A percentile compares a stretch with the other conserved stretches of the same genome.
phyloP scores from a whole-genome alignment of 2,797 vertebrate genomes.

The Pagetopsis macropterus region DNA sequence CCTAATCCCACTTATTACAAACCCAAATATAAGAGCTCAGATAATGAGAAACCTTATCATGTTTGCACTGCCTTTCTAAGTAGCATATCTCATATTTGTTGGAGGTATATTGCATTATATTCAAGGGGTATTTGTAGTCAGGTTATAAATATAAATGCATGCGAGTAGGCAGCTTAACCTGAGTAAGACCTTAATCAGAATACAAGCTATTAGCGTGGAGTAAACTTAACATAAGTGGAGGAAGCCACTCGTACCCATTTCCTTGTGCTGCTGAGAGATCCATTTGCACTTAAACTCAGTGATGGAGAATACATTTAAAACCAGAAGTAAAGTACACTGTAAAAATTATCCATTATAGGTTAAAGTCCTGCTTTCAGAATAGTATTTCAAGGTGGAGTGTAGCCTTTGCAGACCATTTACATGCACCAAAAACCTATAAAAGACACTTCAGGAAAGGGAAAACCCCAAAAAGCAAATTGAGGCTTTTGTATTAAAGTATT shows the following conservation, averaged over 20 bases:
- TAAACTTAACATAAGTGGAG: slow-evolving; percentile 5
- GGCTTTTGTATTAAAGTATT: too few species aligned
- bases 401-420: too few species aligned
- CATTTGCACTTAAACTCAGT: neutral
- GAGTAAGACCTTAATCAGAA: slow-evolving; percentile 29
- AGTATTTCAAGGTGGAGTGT: too few species aligned
- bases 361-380: too few species aligned
- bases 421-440: too few species aligned
- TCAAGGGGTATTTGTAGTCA: slow-evolving; percentile 22
- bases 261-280: slow-evolving; percentile 7
- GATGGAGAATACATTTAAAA: too few species aligned
- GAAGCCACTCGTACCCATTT: neutral
- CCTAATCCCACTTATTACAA: slow-evolving; percentile 10
- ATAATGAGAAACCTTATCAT: neutral
- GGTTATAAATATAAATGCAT: slow-evolving; percentile 15
- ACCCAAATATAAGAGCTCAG: neutral
- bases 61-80: slow-evolving; percentile 3
- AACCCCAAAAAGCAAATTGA: too few species aligned
- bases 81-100: slow-evolving; percentile 17
- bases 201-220: slow-evolving; percentile 19
- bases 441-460: too few species aligned
- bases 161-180: slow-evolving; percentile 48
- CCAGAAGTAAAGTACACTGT: too few species aligned
- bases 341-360: too few species aligned
- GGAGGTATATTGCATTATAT: neutral